A percentile compares a stretch with the other conserved stretches of the same genome.
Conservation (phyloP, 2,113 vertebrate species). For the Cynopterus brachyotis region DNA sequence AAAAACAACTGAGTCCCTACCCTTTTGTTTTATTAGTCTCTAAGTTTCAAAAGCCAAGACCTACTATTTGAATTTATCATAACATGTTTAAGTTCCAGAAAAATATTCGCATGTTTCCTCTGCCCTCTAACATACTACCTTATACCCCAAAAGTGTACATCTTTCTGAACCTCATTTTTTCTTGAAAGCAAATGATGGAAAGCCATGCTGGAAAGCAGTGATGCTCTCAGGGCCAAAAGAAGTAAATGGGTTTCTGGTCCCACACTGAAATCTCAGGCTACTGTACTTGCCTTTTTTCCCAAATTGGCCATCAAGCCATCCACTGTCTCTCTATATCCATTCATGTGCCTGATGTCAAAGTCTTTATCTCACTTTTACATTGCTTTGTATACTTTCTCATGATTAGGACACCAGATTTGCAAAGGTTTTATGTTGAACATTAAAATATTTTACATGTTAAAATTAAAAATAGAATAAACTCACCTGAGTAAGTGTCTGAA, state of each 20-base stretch:
- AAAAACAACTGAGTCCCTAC: not conserved
- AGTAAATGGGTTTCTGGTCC: not conserved
- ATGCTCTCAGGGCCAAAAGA: not conserved
- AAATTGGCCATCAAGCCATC: not conserved
- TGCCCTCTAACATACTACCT: not conserved
- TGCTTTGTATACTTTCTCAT: not conserved
- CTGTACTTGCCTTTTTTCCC: not conserved
- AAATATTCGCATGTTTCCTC: not conserved
- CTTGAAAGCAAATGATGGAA: too few relatives aligned
- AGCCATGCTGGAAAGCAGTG: not conserved
- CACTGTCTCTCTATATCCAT: not conserved
- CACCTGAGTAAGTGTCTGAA: not conserved
- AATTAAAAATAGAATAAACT: not conserved
- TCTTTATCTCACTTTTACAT: not conserved
- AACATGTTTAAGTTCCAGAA: not conserved
- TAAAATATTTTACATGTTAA: not conserved
- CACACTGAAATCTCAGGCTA: not conserved
- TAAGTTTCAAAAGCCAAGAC: not conserved
- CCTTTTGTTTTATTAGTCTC: not conserved
- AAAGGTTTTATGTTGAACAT: not conserved
- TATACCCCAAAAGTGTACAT: not conserved
- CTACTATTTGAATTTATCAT: constrained; percentile 5
- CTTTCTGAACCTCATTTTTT: not conserved
- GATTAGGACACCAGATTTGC: not conserved
- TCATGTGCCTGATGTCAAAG: not conserved